Percentiles rank a stretch among this genome's conserved stretches.
phyloP scores from a whole-genome alignment of 2,888 invertebrate genomes.

The Drosophila nr. perissopoda region DNA sequence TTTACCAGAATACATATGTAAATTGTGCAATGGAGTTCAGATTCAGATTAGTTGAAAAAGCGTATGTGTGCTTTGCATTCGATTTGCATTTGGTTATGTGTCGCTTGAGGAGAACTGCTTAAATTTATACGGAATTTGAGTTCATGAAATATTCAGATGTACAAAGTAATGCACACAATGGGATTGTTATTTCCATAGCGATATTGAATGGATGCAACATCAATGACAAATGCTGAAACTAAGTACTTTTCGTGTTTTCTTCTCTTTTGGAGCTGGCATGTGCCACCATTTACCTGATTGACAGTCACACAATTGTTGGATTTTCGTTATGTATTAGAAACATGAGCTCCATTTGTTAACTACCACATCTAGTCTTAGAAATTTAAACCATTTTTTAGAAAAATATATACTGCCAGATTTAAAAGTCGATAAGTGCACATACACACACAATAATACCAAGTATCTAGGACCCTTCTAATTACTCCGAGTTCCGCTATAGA shows the following conservation, averaged over 20 bases:
- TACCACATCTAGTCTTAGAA: constrained; percentile 11
- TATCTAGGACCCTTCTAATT: constrained; percentile 20
- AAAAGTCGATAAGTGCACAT: constrained; percentile 27
- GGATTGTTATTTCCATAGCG: constrained; percentile 13
- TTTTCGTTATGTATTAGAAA: neutral
- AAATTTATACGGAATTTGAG: constrained; percentile 14
- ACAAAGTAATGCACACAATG: constrained; percentile 4
- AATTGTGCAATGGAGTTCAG: constrained; percentile 21
- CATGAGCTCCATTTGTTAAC: neutral
- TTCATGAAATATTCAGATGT: constrained; percentile 43
- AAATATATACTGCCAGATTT: constrained; percentile 45
- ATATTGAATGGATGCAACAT: constrained; percentile 16
- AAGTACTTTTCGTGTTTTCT: neutral
- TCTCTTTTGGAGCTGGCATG: neutral
- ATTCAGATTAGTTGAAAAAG: constrained; percentile 20
- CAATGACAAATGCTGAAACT: constrained; percentile 11
- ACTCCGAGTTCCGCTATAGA: constrained; percentile 28
- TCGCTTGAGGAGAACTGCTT: constrained; percentile 4
- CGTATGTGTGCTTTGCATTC: constrained; percentile 23
- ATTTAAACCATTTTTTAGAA: constrained; percentile 7
- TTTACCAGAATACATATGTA: constrained; percentile 27
- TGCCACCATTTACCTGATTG: neutral
- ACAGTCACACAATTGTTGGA: neutral
- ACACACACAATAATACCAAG: constrained; percentile 10
- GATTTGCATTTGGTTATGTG: constrained; percentile 32